A percentile compares a stretch with the other conserved stretches of the same genome.
Conservation (phyloP, 2,797 vertebrate species). For the Hippopotamyrus pictus region DNA sequence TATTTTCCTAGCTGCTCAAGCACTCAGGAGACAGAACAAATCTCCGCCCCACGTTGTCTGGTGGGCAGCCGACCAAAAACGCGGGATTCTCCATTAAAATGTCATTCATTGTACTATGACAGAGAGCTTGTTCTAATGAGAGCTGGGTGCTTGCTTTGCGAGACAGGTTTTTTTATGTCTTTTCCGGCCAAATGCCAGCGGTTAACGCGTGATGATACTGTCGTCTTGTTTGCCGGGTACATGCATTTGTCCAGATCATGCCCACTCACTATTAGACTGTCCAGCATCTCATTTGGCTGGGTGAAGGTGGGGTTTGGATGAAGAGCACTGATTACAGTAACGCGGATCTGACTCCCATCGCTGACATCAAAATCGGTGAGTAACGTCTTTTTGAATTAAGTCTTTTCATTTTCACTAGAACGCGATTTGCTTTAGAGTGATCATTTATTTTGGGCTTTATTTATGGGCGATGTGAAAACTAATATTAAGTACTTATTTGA, state of each 20-base stretch:
- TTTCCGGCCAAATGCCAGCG: not conserved
- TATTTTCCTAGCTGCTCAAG: not conserved
- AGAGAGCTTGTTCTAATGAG: not conserved
- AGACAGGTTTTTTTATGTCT: not conserved
- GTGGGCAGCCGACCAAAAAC: not conserved
- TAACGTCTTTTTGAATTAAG: not conserved
- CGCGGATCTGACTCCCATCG: not conserved
- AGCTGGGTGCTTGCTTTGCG: not conserved
- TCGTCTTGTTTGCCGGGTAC: not conserved
- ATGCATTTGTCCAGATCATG: not conserved
- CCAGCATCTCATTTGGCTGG: not conserved
- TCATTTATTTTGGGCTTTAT: not conserved
- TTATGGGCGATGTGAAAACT: not conserved
- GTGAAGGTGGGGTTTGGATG: not conserved
- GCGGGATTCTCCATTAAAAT: not conserved
- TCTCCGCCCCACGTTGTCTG: not conserved
- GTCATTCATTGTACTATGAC: not conserved
- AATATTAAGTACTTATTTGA: not conserved
- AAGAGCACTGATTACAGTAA: not conserved
- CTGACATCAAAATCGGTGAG: not conserved
- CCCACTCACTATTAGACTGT: not conserved
- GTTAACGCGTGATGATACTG: not conserved
- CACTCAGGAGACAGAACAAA: not conserved
- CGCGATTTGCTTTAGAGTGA: not conserved
- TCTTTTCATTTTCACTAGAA: not conserved